phyloP scores from a whole-genome alignment of 2,888 invertebrate genomes.

The Aphodius sticticus region DNA sequence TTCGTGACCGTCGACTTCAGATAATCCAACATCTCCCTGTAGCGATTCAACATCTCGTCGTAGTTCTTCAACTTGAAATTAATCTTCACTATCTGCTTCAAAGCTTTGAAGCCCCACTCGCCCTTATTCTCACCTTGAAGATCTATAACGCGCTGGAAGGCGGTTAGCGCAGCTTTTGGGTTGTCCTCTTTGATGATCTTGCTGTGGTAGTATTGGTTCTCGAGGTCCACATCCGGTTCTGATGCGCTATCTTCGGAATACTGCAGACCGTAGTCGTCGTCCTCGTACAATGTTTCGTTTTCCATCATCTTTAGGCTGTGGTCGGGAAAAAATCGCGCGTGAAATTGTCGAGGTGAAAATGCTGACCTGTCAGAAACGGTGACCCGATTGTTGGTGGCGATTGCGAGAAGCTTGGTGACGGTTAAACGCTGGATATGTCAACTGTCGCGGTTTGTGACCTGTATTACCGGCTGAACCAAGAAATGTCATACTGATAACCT shows the following conservation, averaged over 20 bases:
- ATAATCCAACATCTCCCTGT: conserved; percentile 94
- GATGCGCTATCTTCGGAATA: conserved; percentile 99
- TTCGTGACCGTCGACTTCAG: conserved; percentile 98
- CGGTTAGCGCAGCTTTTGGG: conserved; percentile 85
- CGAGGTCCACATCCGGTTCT: conserved; percentile 98
- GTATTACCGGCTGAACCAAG: too few species aligned
- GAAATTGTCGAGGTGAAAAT: not conserved
- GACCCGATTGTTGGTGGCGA: too few species aligned
- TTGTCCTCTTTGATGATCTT: conserved; percentile 97
- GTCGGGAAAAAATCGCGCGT: not conserved
- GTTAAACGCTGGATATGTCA: too few species aligned
- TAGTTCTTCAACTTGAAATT: conserved; percentile 90
- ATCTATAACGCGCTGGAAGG: conserved; percentile 96
- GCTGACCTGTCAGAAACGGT: not conserved
- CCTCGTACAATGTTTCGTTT: conserved; percentile 94
- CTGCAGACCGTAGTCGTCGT: conserved; percentile 96
- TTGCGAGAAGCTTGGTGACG: too few species aligned
- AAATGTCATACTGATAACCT: too few species aligned
- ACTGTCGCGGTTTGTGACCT: too few species aligned
- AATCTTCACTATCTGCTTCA: conserved; percentile 99
- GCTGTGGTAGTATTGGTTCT: conserved; percentile 99
- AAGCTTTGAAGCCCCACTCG: conserved; percentile 99
- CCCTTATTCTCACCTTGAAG: conserved; percentile 96
- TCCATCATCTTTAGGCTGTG: conserved; percentile 30
- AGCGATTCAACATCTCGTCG: conserved; percentile 70